Evolutionary conservation across 2,113 vertebrate species (phyloP).

Genomic region (Hippocampus abdominalis): DNA sequence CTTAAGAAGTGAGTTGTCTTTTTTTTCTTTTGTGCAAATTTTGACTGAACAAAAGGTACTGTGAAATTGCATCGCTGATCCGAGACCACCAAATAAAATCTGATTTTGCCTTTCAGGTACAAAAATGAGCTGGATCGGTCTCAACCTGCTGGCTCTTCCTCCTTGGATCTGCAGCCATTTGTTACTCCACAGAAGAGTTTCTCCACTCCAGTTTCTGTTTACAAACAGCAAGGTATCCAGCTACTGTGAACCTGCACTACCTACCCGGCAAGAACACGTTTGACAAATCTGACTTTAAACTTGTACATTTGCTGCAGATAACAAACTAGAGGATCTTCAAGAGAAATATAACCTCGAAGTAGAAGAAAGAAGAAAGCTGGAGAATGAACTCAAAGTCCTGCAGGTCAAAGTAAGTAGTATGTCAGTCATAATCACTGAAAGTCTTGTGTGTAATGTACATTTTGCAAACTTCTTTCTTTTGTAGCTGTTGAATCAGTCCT

Average conservation of each 20-base stretch:
- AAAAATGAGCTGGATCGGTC: constrained; percentile 84
- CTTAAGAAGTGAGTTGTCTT: constrained; percentile 79
- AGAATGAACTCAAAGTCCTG: constrained; percentile 78
- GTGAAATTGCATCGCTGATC: background rate
- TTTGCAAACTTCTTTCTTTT: constrained; percentile 9
- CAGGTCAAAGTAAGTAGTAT: constrained; percentile 80
- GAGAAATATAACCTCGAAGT: constrained; percentile 85
- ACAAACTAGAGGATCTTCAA: constrained; percentile 79
- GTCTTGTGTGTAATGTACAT: constrained; percentile 5
- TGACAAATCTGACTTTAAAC: background rate
- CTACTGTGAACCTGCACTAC: background rate
- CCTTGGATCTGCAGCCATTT: constrained; percentile 68
- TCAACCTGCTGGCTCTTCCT: constrained; percentile 59
- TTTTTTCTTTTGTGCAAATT: background rate
- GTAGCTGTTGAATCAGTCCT: constrained; percentile 66
- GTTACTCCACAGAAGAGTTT: constrained; percentile 77
- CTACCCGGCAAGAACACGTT: background rate
- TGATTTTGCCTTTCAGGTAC: constrained; percentile 67
- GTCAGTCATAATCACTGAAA: background rate
- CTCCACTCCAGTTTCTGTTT: constrained; percentile 59
- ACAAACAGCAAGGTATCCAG: constrained; percentile 72
- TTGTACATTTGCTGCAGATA: constrained; percentile 64
- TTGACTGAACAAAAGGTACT: background rate
- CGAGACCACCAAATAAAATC: background rate
- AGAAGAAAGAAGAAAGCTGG: constrained; percentile 82